These are phyloP conservation scores for Acleris cristana DNA, from an alignment of 2,888 invertebrate species.

Conservation along the genomic window DNA sequence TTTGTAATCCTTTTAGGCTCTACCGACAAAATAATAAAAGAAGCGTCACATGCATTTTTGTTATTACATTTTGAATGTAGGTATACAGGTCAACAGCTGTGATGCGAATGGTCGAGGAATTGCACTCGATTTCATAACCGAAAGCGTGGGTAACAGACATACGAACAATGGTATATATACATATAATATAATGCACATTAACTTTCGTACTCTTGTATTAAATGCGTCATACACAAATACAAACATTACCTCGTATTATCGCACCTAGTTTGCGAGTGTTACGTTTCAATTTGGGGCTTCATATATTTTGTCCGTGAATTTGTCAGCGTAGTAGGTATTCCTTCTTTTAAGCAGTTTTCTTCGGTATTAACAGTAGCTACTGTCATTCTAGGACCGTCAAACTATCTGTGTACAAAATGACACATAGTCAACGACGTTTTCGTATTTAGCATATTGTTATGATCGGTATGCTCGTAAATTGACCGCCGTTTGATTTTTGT, in stretches of 20 bases:
- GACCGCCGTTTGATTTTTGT: too few species aligned
- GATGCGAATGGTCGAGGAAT: constrained; percentile 31
- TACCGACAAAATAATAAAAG: not conserved
- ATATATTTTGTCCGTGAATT: too few species aligned
- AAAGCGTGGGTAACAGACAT: constrained; percentile 36
- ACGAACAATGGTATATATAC: constrained; percentile 26
- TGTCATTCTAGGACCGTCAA: too few species aligned
- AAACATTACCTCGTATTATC: constrained; percentile 31
- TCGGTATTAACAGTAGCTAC: too few species aligned
- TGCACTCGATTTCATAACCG: constrained; percentile 32
- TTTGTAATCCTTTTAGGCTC: not conserved
- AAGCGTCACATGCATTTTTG: constrained; percentile 16
- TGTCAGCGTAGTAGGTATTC: too few species aligned
- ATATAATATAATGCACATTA: constrained; percentile 29
- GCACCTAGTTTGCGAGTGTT: constrained; percentile 2
- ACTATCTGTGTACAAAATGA: too few species aligned
- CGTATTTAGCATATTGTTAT: too few species aligned
- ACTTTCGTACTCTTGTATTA: constrained; percentile 28
- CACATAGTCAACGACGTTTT: too few species aligned
- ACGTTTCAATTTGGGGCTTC: not conserved
- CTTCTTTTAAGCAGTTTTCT: too few species aligned
- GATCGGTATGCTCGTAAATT: too few species aligned
- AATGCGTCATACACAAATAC: constrained; percentile 28
- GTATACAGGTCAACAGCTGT: constrained; percentile 21
- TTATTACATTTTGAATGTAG: constrained; percentile 28